Evolutionary conservation across 1,140 invertebrate species (phyloP), one percentile per base, ranked within the genome.

Genomic region (Sesamia nonagrioides): DNA sequence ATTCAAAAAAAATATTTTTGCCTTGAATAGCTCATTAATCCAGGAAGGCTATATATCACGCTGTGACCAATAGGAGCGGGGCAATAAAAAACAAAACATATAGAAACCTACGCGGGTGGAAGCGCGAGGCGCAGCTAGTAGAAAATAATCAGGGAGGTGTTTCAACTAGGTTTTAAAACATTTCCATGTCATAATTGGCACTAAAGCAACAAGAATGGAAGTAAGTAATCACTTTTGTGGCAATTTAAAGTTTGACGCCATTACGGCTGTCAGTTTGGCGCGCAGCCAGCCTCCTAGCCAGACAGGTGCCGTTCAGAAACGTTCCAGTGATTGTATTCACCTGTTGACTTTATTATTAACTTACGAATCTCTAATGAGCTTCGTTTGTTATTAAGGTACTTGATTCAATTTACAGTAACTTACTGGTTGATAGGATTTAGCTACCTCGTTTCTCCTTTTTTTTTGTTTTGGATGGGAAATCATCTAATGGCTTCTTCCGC

Each of bases 241-340:
- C 71, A 73, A 74, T 75, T 75, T 75, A 35, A 75, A 75, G 40
- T 75, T 75, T 75, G 42, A 75, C 73, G 56, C 58, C 85, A 84
- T 89, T 84, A 83, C 78, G 48, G 79, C 80, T 88, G 87, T 89
- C 88, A 89, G 78, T 86, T 91, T 92, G 90, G 90, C 89, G 86
- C 84, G 50, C 79, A 83, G 89, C 89, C 90, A 91, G 76, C 80
- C 50, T 66, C 60, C 52, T 21, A 73, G 58, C 61, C 71, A 86
- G 84, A 86, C 86, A 84, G 82, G 78, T 84, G 86, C 78, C 73
- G 82, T 82, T 84, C 81, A 68, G 75, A 84, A 86, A 79, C 74
- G 48, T 45, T 68, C 76, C 48, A 17, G 77, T 68, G 77, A 78
- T 79, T 79, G 80, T 89, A 76, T 77, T 58, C 81, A 90, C 90